These are phyloP conservation scores for Aphrophora alni DNA, from an alignment of 2,888 invertebrate genomes.

Conservation along the genomic window DNA sequence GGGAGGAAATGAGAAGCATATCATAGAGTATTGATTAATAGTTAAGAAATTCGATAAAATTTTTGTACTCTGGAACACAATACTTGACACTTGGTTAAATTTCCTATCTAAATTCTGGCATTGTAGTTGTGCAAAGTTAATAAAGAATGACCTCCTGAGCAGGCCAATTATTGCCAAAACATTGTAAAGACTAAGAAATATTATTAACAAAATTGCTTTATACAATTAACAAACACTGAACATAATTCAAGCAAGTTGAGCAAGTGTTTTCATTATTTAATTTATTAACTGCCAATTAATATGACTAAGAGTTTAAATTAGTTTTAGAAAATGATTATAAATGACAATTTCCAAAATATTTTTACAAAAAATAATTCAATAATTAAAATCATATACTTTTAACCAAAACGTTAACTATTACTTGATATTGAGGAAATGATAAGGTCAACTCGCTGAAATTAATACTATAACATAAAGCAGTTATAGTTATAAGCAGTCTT, in stretches of 20 bases:
- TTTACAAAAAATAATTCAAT: too few species aligned
- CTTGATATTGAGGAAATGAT: neutral
- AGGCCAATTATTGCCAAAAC: neutral
- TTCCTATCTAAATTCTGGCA: slow-evolving; percentile 13
- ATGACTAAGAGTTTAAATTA: too few species aligned
- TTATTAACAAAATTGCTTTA: neutral
- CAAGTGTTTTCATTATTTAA: neutral
- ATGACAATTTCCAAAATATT: too few species aligned
- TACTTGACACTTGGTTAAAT: neutral
- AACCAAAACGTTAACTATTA: neutral
- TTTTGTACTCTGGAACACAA: slow-evolving; percentile 36
- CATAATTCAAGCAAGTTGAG: neutral
- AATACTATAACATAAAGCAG: slow-evolving; percentile 14
- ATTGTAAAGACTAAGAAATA: neutral
- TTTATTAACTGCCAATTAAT: neutral
- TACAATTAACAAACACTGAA: slow-evolving; percentile 23
- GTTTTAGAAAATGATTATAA: too few species aligned
- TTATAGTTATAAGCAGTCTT: slow-evolving; percentile 39
- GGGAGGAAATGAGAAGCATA: neutral
- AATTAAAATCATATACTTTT: neutral
- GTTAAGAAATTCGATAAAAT: slow-evolving; percentile 33
- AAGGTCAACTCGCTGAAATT: neutral
- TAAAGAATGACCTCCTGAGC: neutral
- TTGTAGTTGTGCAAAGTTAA: slow-evolving; percentile 38
- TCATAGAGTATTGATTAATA: slow-evolving; percentile 15